A percentile compares a stretch with the other conserved stretches of the same genome.
Conservation (phyloP, 2,113 vertebrate genomes). For the Strix uralensis region DNA sequence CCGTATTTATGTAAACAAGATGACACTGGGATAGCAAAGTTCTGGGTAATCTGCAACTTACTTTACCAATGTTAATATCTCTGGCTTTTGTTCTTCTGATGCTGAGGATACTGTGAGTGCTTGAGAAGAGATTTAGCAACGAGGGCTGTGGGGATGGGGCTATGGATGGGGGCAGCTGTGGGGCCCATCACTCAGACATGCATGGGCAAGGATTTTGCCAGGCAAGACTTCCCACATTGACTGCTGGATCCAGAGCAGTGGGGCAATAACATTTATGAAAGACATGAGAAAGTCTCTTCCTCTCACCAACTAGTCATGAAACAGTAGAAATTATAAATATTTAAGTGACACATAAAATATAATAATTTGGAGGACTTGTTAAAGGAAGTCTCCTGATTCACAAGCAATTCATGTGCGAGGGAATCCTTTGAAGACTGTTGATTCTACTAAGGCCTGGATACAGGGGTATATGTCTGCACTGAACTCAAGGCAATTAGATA, state of each 20-base stretch:
- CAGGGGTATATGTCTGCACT: background rate
- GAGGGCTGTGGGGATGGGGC: background rate
- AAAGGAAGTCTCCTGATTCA: background rate
- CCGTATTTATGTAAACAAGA: background rate
- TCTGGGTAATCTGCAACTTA: background rate
- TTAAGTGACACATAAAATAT: background rate
- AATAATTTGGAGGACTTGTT: background rate
- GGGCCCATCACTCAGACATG: background rate
- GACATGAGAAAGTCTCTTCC: background rate
- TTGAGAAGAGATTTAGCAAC: background rate
- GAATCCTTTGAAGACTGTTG: background rate
- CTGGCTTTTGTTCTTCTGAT: background rate
- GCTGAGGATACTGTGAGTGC: background rate
- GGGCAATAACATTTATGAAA: background rate
- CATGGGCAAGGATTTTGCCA: background rate
- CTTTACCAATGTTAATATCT: background rate
- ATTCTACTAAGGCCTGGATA: background rate
- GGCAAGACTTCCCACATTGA: background rate
- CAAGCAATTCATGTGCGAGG: fast-evolving
- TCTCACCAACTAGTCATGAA: background rate
- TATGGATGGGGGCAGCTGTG: background rate
- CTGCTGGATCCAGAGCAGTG: background rate
- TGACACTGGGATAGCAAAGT: background rate
- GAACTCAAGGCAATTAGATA: background rate
- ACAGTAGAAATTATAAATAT: background rate